Evolutionary conservation across 1,140 invertebrate species (phyloP).

Genomic region (Papilio aristodemus): DNA sequence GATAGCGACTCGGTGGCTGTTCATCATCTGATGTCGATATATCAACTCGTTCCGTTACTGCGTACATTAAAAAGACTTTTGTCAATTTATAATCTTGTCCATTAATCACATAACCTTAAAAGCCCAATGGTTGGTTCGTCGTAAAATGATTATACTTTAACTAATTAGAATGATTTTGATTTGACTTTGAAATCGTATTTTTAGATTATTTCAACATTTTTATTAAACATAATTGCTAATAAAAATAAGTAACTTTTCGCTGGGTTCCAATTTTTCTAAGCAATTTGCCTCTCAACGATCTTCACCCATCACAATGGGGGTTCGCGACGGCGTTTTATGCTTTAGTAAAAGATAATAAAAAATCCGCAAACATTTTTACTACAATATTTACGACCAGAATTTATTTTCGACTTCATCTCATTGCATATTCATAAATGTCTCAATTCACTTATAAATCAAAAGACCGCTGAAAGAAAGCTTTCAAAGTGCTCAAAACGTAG

Average conservation of each 20-base stretch:
- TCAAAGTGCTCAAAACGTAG: constrained; percentile 27
- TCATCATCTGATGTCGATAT: constrained; percentile 8
- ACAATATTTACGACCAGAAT: not conserved
- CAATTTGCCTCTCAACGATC: too few species aligned
- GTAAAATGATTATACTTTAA: too few species aligned
- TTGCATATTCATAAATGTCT: constrained; percentile 31
- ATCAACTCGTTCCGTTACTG: not conserved
- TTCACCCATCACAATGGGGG: too few species aligned
- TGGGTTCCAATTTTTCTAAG: too few species aligned
- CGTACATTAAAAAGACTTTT: constrained; percentile 2
- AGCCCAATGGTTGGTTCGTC: not conserved
- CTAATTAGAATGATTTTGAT: too few species aligned
- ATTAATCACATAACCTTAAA: not conserved
- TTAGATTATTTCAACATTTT: too few species aligned
- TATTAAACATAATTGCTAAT: too few species aligned
- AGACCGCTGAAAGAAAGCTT: constrained; percentile 24
- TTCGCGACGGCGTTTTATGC: too few species aligned
- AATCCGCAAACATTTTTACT: not conserved
- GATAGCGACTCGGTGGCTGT: not conserved
- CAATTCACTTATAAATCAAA: constrained; percentile 20
- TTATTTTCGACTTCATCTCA: not conserved
- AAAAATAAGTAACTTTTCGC: too few species aligned
- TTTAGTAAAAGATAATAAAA: too few species aligned
- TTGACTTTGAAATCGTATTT: too few species aligned
- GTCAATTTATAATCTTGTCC: not conserved